A percentile compares a stretch with the other conserved stretches of the same genome.
phyloP scores from a whole-genome alignment of 2,797 vertebrate genomes.

The Girardinus metallicus region DNA sequence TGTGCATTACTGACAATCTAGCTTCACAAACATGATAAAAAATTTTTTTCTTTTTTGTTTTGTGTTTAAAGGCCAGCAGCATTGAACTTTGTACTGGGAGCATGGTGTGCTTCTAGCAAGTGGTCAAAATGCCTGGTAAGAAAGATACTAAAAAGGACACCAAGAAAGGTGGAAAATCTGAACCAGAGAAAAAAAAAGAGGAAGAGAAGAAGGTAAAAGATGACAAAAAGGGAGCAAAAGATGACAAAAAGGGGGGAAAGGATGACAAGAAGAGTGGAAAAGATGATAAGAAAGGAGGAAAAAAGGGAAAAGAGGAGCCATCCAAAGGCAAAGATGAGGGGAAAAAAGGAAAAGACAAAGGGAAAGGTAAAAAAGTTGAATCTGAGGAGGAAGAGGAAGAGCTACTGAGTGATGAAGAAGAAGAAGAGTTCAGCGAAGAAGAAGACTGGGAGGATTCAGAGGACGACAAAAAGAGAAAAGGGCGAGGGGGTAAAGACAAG shows the following conservation, averaged over 20 bases:
- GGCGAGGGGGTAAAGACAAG: constrained; percentile 74
- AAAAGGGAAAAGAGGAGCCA: constrained; percentile 70
- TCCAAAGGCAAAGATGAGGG: constrained; percentile 74
- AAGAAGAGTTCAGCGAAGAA: constrained; percentile 78
- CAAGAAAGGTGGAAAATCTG: constrained; percentile 76
- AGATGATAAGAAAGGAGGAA: constrained; percentile 75
- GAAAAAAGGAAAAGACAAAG: constrained; percentile 77
- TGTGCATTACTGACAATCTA: constrained; percentile 7
- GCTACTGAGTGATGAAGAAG: constrained; percentile 81
- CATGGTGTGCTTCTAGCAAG: constrained; percentile 74
- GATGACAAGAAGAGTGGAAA: constrained; percentile 74
- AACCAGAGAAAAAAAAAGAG: constrained; percentile 74
- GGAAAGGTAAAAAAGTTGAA: constrained; percentile 84
- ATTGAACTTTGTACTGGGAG: constrained; percentile 43
- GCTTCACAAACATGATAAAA: not conserved
- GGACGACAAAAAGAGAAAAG: constrained; percentile 73
- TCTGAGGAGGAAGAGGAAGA: constrained; percentile 83
- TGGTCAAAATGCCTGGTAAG: constrained; percentile 78
- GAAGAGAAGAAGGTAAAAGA: constrained; percentile 75
- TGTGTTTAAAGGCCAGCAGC: constrained; percentile 47
- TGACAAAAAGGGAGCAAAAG: constrained; percentile 68
- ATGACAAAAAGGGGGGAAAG: constrained; percentile 73
- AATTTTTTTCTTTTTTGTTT: constrained; percentile 15
- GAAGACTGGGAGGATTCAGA: constrained; percentile 78
- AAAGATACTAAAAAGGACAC: constrained; percentile 80